These are phyloP conservation scores for Globodera rostochiensis DNA, from an alignment of 1,140 invertebrate species.

Conservation along the genomic window DNA sequence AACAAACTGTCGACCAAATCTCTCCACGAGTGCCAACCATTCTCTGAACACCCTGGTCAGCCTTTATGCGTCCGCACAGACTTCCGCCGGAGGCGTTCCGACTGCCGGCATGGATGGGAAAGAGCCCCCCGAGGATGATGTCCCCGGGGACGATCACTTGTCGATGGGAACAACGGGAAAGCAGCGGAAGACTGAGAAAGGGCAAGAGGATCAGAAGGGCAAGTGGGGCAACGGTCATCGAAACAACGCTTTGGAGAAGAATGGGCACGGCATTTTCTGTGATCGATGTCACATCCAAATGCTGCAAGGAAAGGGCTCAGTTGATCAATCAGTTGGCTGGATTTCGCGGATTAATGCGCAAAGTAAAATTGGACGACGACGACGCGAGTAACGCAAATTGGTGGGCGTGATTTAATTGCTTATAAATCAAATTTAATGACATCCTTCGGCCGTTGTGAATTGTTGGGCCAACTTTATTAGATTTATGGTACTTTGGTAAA, in stretches of 20 bases:
- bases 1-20: constrained; percentile 57
- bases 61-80: constrained; percentile 63
- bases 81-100: constrained; percentile 30
- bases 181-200: not conserved
- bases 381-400: too few relatives aligned
- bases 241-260: not conserved
- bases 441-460: too few relatives aligned
- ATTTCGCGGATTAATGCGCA: too few relatives aligned
- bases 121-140: constrained; percentile 77
- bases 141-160: constrained; percentile 70
- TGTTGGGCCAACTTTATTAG: too few relatives aligned
- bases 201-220: not conserved
- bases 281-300: not conserved
- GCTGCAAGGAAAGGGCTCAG: not conserved
- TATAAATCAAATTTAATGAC: too few relatives aligned
- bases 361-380: too few relatives aligned
- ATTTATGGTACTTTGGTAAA: not conserved
- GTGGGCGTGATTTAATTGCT: too few relatives aligned
- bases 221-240: not conserved
- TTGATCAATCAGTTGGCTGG: not conserved
- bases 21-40: constrained; percentile 59
- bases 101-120: constrained; percentile 74
- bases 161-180: constrained; percentile 21
- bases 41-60: constrained; percentile 74
- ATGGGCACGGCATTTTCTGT: not conserved